Percentiles rank a stretch among this genome's conserved stretches.
phyloP scores from a whole-genome alignment of 2,797 vertebrate species.

The Sciurus vulgaris region DNA sequence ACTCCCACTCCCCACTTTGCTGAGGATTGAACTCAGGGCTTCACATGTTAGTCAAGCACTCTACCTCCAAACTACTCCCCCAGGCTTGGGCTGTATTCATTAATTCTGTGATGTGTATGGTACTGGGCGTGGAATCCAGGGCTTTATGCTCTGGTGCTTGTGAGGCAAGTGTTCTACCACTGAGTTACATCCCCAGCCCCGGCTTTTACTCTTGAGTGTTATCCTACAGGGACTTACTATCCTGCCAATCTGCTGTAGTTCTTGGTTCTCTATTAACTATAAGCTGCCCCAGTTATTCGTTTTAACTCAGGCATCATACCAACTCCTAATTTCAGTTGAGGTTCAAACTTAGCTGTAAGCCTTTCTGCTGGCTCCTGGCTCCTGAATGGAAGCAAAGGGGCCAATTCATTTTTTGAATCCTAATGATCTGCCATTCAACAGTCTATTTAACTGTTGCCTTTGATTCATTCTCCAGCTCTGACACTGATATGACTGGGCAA shows the following conservation, averaged over 20 bases:
- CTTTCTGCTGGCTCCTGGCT: not conserved
- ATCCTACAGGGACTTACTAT: not conserved
- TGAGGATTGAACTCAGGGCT: too few species aligned
- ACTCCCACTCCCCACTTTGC: not conserved
- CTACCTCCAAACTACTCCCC: not conserved
- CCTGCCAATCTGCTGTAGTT: not conserved
- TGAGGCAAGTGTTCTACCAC: too few species aligned
- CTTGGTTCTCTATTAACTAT: not conserved
- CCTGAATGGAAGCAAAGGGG: not conserved
- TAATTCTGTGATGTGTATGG: not conserved
- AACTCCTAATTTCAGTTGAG: not conserved
- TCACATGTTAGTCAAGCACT: too few species aligned
- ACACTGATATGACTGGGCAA: not conserved
- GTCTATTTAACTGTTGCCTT: not conserved
- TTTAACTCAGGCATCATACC: not conserved
- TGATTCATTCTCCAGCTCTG: not conserved
- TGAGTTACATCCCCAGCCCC: not conserved
- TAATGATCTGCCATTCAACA: not conserved
- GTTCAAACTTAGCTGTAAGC: not conserved
- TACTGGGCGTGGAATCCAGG: too few species aligned
- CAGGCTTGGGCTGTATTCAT: not conserved
- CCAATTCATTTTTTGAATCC: not conserved
- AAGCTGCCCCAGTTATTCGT: not conserved
- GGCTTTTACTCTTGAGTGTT: conserved; percentile 14
- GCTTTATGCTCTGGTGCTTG: too few species aligned